These are phyloP conservation scores for Agonopterix alstromeriana DNA, from an alignment of 2,888 invertebrate species.

Conservation along the genomic window DNA sequence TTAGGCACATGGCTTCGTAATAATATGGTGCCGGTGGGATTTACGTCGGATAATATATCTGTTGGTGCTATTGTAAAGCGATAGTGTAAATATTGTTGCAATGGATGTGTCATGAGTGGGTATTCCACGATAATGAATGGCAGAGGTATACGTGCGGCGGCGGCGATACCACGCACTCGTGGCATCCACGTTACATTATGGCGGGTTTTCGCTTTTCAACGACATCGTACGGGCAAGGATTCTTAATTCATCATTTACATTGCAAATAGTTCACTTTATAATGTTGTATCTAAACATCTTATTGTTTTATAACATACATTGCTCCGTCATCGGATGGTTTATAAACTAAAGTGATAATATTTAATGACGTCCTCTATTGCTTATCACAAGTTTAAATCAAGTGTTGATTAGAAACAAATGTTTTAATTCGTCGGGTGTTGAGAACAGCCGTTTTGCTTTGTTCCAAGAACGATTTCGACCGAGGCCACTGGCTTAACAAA, in stretches of 20 bases:
- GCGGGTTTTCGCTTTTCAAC: conserved; percentile 47
- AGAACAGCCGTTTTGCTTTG: conserved; percentile 44
- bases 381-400: conserved; percentile 15
- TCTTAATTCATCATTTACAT: conserved; percentile 4
- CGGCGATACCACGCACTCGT: conserved; percentile 50
- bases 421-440: conserved; percentile 29
- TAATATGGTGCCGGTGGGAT: conserved; percentile 62
- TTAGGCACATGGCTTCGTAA: conserved; percentile 69
- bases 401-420: conserved; percentile 21
- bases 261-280: conserved; percentile 1
- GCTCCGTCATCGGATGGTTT: neutral
- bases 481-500: conserved; percentile 61
- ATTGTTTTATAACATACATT: conserved; percentile 15
- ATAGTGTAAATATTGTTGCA: conserved; percentile 42
- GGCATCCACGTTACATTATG: conserved; percentile 67
- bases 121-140: conserved; percentile 14
- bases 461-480: conserved; percentile 56
- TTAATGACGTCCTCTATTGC: too few species aligned
- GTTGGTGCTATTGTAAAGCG: conserved; percentile 37
- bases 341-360: too few species aligned
- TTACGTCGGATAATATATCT: conserved; percentile 44
- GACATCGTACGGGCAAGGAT: conserved; percentile 12
- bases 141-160: conserved; percentile 20
- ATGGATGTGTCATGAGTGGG: conserved; percentile 8
- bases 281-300: neutral